Evolutionary conservation across 2,888 invertebrate genomes (phyloP).

Genomic region (Hypomecis atomaria): DNA sequence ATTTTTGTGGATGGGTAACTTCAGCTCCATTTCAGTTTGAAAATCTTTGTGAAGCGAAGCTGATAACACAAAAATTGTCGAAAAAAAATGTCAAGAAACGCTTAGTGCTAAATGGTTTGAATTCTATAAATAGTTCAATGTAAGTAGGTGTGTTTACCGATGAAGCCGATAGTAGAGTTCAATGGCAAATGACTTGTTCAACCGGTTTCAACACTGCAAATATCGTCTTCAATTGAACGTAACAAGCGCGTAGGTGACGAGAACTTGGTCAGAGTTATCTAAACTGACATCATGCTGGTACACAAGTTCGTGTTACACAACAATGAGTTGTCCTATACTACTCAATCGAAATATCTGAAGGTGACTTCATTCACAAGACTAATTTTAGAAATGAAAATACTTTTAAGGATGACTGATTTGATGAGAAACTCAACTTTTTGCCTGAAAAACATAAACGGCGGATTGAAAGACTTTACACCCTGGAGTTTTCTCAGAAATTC

Average conservation of each 20-base stretch:
- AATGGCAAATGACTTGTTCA: slow-evolving; percentile 44
- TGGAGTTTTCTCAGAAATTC: slow-evolving; percentile 19
- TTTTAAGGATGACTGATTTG: slow-evolving; percentile 3
- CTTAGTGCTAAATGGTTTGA: slow-evolving; percentile 1
- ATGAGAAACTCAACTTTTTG: slow-evolving; percentile 10
- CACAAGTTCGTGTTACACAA: slow-evolving; percentile 28
- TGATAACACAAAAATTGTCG: background rate
- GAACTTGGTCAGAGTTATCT: slow-evolving; percentile 46
- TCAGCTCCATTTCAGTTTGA: slow-evolving; percentile 8
- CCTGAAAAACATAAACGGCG: slow-evolving; percentile 8
- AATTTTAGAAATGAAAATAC: background rate
- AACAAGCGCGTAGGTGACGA: slow-evolving; percentile 66
- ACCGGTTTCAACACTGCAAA: slow-evolving; percentile 50
- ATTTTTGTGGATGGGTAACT: slow-evolving; percentile 23
- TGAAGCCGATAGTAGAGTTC: slow-evolving; percentile 43
- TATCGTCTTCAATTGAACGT: slow-evolving; percentile 60
- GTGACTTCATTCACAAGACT: slow-evolving; percentile 2
- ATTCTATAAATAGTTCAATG: slow-evolving; percentile 27
- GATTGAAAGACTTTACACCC: slow-evolving; percentile 3
- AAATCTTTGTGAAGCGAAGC: background rate
- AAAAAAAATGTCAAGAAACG: background rate
- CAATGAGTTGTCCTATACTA: slow-evolving; percentile 21
- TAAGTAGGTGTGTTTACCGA: slow-evolving; percentile 35
- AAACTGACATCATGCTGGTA: slow-evolving; percentile 46
- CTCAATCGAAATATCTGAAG: slow-evolving; percentile 4